These are phyloP conservation scores for Tigriopus japonicus DNA, from an alignment of 1,140 invertebrate genomes.

Conservation along the genomic window DNA sequence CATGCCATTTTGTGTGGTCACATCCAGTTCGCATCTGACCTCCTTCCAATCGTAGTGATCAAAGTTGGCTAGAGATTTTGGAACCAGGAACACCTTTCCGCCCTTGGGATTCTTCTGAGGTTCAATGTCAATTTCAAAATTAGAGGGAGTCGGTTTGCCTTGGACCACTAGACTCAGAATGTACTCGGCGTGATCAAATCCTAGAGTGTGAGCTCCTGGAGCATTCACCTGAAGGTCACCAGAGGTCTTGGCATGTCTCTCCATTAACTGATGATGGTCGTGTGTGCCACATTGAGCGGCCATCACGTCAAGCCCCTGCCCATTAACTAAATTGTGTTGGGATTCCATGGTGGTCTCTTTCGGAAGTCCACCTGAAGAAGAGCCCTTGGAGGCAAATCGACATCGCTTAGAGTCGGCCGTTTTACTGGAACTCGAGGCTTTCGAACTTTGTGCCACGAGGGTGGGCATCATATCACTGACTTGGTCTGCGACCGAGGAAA, in stretches of 20 bases:
- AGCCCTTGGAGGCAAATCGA: slow-evolving; percentile 1
- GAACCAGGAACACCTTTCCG: neutral
- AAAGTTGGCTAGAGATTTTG: neutral
- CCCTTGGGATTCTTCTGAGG: neutral
- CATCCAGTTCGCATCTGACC: neutral
- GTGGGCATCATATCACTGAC: no score
- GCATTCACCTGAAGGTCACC: neutral
- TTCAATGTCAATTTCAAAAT: neutral
- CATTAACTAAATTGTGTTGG: neutral
- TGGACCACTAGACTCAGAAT: neutral
- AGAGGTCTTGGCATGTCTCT: neutral
- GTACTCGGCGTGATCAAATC: slow-evolving; percentile 2
- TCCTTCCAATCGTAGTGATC: slow-evolving; percentile 1
- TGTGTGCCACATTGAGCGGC: neutral
- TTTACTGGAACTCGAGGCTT: no score
- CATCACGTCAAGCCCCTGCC: neutral
- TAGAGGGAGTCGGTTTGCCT: neutral
- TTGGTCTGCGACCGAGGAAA: no score
- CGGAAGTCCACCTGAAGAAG: no score
- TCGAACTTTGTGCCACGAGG: no score
- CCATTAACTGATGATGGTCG: neutral
- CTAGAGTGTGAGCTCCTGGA: neutral
- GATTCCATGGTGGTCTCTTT: neutral
- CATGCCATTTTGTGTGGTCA: neutral
- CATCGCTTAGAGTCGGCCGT: slow-evolving; percentile 3